Evolutionary conservation across 2,113 vertebrate genomes (phyloP), one percentile per base, ranked within the genome.

Genomic region (Gasterosteus nipponicus): DNA sequence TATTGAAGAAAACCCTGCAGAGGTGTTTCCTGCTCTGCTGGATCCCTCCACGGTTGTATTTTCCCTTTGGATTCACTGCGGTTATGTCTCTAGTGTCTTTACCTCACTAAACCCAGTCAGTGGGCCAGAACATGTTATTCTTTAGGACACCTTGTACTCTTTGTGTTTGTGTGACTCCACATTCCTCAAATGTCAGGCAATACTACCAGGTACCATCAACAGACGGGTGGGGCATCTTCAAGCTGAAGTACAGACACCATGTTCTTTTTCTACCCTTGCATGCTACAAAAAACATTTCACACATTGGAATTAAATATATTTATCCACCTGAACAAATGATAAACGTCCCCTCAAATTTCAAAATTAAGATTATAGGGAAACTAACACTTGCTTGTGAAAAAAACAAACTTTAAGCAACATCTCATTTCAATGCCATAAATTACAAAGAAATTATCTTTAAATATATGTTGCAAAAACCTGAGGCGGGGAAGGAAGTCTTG

Each of bases 111-210:
- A 19, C 16, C 42, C 41, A 19, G 16, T 26, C 46, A 60, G 46
- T 47, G 15, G 46, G 44, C 7, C 7, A 51, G 31, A 31, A 51
- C n/a, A 72, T 19, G 64, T 39, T 16, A 47, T 47, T 29, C 15
- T 11, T 2, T 29, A 1, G 80, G 76, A 81, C 63, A 10, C 51
- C 39, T 51, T 42, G 66, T 78, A 41, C 59, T 0, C 31, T 53
- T 6, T 69, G 14, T 75, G 31, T 59, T 68, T 54, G 79, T 70
- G 26, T 58, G 14, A 61, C 71, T 53, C 53, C 39, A 78, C 72
- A 78, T 87, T 84, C 78, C 81, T 77, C 82, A 76, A 58, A 56
- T 35, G 8, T 73, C 8, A 29, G 33, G 19, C 35, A 26, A 2
- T 9, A 58, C 49, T 14, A 33, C 19, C 2, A 33, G 35, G 54